These are phyloP conservation scores for Plagodis dolabraria DNA, from an alignment of 2,888 invertebrate species.

Conservation along the genomic window DNA sequence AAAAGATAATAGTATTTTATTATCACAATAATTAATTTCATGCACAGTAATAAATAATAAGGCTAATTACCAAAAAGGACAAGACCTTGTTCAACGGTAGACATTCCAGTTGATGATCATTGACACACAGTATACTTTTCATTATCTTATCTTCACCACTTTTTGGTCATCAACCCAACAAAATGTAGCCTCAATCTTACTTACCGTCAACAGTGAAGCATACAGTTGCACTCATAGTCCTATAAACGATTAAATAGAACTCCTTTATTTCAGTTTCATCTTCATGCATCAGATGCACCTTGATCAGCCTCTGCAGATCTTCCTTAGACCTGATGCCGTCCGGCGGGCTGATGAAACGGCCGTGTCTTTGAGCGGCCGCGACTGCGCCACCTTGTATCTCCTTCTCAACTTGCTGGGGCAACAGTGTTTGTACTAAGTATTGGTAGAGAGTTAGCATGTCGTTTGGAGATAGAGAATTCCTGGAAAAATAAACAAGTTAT, in stretches of 20 bases:
- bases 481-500: slow-evolving; percentile 60
- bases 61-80: no score
- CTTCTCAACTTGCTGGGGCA: slow-evolving; percentile 90
- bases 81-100: neutral
- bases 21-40: no score
- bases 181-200: neutral
- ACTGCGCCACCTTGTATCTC: slow-evolving; percentile 89
- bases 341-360: slow-evolving; percentile 75
- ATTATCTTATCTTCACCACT: no score
- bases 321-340: slow-evolving; percentile 69
- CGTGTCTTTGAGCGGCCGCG: slow-evolving; percentile 76
- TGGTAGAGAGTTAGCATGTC: slow-evolving; percentile 96
- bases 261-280: slow-evolving; percentile 82
- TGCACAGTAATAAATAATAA: no score
- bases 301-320: slow-evolving; percentile 87
- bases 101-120: no score
- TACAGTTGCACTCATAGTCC: slow-evolving; percentile 93
- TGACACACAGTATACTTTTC: no score
- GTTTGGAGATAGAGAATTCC: slow-evolving; percentile 93
- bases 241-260: slow-evolving; percentile 92
- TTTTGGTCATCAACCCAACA: no score
- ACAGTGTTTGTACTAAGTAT: slow-evolving; percentile 91
- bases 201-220: slow-evolving; percentile 93
- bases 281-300: slow-evolving; percentile 88
- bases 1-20: no score